phyloP scores from a whole-genome alignment of 2,113 vertebrate genomes.

The Himantopus leucocephalus region DNA sequence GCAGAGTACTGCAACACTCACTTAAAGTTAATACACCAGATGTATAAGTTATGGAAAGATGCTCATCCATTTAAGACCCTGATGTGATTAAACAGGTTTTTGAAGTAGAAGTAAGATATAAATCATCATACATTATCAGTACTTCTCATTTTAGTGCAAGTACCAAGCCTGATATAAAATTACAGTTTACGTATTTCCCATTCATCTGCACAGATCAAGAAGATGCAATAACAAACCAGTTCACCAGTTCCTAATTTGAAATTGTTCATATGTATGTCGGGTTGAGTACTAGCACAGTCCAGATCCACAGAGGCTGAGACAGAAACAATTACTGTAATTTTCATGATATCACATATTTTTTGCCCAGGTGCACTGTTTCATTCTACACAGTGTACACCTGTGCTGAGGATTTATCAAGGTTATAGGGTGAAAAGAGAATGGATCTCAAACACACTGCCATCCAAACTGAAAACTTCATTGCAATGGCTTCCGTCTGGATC shows the following conservation, averaged over 20 bases:
- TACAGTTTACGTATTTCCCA: not conserved
- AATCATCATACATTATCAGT: not conserved
- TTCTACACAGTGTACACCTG: not conserved
- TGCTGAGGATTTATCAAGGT: not conserved
- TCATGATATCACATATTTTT: not conserved
- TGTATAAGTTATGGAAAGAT: not conserved
- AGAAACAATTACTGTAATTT: not conserved
- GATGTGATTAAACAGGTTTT: conserved; percentile 2
- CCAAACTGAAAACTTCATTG: not conserved
- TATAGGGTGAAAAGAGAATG: not conserved
- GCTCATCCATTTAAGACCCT: conserved; percentile 12
- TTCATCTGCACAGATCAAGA: not conserved
- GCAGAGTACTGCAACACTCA: conserved; percentile 31
- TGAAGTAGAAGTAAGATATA: not conserved
- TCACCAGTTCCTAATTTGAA: not conserved
- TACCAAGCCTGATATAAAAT: not conserved
- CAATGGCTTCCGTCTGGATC: not conserved
- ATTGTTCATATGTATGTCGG: not conserved
- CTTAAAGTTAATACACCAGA: conserved; percentile 52
- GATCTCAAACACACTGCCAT: not conserved
- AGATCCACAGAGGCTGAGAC: not conserved
- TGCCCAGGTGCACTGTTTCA: not conserved
- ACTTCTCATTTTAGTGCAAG: not conserved
- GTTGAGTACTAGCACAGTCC: not conserved
- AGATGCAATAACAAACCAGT: not conserved